Percentiles rank a stretch among this genome's conserved stretches.
Evolutionary conservation across 2,797 vertebrate species (phyloP).

Genomic region (Enoplosus armatus): DNA sequence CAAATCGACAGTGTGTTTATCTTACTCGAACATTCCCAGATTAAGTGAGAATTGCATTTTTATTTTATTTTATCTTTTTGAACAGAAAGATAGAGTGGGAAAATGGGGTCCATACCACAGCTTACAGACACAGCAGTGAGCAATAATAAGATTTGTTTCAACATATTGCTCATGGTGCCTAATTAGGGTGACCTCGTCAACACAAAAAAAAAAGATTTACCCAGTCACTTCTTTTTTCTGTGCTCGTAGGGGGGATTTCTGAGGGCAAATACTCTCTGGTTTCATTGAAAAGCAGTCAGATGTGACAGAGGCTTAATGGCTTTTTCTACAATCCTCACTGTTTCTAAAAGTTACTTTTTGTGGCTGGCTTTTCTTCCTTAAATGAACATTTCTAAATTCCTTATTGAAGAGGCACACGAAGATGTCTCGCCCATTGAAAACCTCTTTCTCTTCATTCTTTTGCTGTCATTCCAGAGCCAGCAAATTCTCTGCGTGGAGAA

Average conservation of each 20-base stretch:
- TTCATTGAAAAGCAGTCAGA: slow-evolving; percentile 78
- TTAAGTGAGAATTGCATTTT: slow-evolving; percentile 31
- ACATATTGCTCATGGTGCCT: slow-evolving; percentile 44
- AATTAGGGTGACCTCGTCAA: slow-evolving; percentile 64
- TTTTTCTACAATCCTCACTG: slow-evolving; percentile 61
- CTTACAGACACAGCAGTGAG: slow-evolving; percentile 36
- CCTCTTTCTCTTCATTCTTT: slow-evolving; percentile 12
- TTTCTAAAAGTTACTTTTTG: slow-evolving; percentile 54
- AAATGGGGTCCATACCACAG: slow-evolving; percentile 18
- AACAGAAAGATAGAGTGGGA: slow-evolving; percentile 26
- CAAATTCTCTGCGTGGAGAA: slow-evolving; percentile 7
- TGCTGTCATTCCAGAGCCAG: slow-evolving; percentile 4
- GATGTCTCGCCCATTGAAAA: slow-evolving; percentile 32
- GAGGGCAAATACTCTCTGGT: slow-evolving; percentile 47
- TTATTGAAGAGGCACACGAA: slow-evolving; percentile 22
- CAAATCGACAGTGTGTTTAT: slow-evolving; percentile 49
- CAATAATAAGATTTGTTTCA: slow-evolving; percentile 53
- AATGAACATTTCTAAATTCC: slow-evolving; percentile 67
- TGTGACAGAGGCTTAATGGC: slow-evolving; percentile 80
- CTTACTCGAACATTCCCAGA: slow-evolving; percentile 58
- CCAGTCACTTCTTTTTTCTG: slow-evolving; percentile 22
- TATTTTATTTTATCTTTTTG: not conserved
- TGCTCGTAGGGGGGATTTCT: slow-evolving; percentile 39
- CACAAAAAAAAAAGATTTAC: slow-evolving; percentile 39
- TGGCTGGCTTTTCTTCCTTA: slow-evolving; percentile 50